Evolutionary conservation across 1,140 invertebrate species (phyloP).

Genomic region (Chrysomallon squamiferum): DNA sequence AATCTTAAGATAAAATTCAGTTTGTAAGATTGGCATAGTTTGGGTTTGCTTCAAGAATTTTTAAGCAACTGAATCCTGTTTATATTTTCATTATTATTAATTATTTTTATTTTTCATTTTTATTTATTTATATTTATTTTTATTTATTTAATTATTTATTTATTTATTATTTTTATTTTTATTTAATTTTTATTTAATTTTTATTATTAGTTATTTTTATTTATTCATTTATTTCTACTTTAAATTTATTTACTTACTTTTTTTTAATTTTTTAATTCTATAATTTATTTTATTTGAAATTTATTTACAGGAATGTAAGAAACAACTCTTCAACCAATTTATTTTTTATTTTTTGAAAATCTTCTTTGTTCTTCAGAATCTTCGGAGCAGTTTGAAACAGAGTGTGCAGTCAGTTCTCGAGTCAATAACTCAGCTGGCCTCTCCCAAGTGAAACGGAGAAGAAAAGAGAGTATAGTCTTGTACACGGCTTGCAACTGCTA

Average conservation of each 20-base stretch:
- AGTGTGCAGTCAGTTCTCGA: conserved; percentile 33
- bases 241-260: too few species aligned
- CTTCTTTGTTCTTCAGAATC: conserved; percentile 23
- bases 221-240: too few species aligned
- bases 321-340: background rate
- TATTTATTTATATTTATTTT: background rate
- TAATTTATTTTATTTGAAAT: too few species aligned
- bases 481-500: too few species aligned
- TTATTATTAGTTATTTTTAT: too few species aligned
- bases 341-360: background rate
- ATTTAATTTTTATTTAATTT: too few species aligned
- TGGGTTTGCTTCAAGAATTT: background rate
- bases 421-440: conserved; percentile 33
- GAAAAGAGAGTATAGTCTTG: too few species aligned
- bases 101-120: background rate
- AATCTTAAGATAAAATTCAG: too few species aligned
- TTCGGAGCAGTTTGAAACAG: conserved; percentile 31
- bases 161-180: background rate
- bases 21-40: too few species aligned
- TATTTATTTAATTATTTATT: background rate
- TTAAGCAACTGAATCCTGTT: background rate
- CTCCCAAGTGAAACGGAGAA: conserved; percentile 20
- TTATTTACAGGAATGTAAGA: background rate
- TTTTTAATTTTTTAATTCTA: too few species aligned
- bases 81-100: background rate